These are phyloP conservation scores for Mesoclemmys tuberculata DNA, from an alignment of 2,113 vertebrate species.

Conservation along the genomic window DNA sequence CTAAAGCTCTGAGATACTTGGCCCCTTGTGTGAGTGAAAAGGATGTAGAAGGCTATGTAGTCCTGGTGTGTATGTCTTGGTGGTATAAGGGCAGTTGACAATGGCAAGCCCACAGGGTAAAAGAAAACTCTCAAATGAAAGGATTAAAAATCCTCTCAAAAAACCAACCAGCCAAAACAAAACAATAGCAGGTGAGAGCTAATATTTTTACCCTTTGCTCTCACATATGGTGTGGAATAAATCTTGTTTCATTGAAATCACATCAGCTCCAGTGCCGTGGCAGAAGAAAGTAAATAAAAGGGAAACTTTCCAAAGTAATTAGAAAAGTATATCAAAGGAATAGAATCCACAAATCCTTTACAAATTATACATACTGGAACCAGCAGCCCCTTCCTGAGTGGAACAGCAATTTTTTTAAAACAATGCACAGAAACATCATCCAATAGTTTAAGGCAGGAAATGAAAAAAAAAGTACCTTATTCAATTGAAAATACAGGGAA, in stretches of 20 bases:
- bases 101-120: not conserved
- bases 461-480: not conserved
- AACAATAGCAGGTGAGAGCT: not conserved
- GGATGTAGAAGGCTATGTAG: conserved; percentile 3
- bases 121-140: not conserved
- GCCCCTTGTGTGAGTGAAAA: not conserved
- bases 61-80: not conserved
- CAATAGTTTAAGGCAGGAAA: not conserved
- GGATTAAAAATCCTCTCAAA: not conserved
- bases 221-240: not conserved
- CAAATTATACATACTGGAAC: not conserved
- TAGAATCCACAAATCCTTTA: not conserved
- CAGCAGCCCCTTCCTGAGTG: not conserved
- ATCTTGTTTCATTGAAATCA: not conserved
- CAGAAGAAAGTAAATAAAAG: not conserved
- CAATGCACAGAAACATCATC: not conserved
- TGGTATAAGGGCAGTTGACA: not conserved
- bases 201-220: not conserved
- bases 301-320: not conserved
- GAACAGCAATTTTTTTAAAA: not conserved
- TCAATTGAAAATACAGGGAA: not conserved
- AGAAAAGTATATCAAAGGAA: not conserved
- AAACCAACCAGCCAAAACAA: conserved; percentile 1
- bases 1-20: not conserved
- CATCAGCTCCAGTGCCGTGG: not conserved